Percentiles rank a stretch among this genome's conserved stretches.
Evolutionary conservation across 2,113 vertebrate genomes (phyloP).

Genomic region (Spilogale gracilis): DNA sequence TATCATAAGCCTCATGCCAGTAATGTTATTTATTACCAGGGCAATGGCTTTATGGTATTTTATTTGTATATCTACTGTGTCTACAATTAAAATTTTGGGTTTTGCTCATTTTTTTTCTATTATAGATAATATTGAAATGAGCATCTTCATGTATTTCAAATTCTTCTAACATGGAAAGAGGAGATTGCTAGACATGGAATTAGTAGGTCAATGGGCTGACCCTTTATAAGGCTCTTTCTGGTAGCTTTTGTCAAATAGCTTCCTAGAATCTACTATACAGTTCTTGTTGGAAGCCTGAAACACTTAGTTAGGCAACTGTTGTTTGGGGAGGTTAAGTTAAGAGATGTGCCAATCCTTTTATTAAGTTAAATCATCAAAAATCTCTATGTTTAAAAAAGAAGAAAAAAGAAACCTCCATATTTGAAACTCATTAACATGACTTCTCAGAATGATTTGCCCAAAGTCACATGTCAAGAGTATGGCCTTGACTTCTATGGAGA

Average conservation of each 20-base stretch:
- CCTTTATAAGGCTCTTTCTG: not conserved
- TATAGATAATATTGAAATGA: not conserved
- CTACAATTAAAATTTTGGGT: not conserved
- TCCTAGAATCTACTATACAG: not conserved
- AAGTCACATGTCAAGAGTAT: not conserved
- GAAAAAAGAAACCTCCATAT: not conserved
- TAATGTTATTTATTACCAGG: not conserved
- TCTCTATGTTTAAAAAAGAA: not conserved
- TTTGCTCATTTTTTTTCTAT: not conserved
- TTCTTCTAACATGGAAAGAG: not conserved
- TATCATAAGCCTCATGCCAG: not conserved
- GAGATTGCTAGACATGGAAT: not conserved
- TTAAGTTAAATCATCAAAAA: slow-evolving; percentile 36
- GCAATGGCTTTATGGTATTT: not conserved
- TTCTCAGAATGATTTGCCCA: not conserved
- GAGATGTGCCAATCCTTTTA: not conserved
- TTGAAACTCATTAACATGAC: not conserved
- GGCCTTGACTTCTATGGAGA: not conserved
- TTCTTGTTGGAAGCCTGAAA: not conserved
- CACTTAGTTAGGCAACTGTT: not conserved
- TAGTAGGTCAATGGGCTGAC: not conserved
- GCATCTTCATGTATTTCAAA: slow-evolving; percentile 21
- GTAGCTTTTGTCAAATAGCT: not conserved
- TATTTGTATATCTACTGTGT: not conserved
- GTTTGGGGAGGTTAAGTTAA: not conserved